Base-by-base conservation (phyloP, 2,797 vertebrate species). In the Echiichthys vipera region DNA sequence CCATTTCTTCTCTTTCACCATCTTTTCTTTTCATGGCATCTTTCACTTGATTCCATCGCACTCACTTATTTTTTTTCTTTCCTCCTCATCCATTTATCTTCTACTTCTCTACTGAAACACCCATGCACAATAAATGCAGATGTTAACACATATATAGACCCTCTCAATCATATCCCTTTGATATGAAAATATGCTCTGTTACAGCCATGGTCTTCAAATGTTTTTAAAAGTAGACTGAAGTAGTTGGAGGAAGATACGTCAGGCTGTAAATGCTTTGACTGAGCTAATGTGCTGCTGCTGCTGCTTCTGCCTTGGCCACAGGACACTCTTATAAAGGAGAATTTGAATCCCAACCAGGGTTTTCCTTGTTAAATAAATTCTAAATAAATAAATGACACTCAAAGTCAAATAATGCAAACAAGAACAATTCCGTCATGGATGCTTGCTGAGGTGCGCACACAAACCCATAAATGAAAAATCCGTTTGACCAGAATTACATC, bases 381-480 rank as follows among this genome's bases (percentile, higher is more conserved):
- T n/a, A n/a, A n/a, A n/a, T n/a, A n/a, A n/a, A n/a, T n/a, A n/a
- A n/a, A n/a, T n/a, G n/a, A n/a, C n/a, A n/a, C n/a, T n/a, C n/a
- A n/a, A n/a, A n/a, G 66, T 78, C 43, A 71, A 71, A 61, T 15
- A 12, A 45, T 51, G 66, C 65, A 80, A 77, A 82, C 58, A n/a
- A 70, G 67, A 75, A 51, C 59, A 32, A 58, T 47, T 81, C 61
- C 27, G 59, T 36, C 39, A 43, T 40, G 55, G 39, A 55, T 20
- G 36, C 46, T 42, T 49, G 0, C 37, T 63, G 24, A 46, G 49
- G 25, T 43, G 27, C 69, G 24, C 55, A 49, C 57, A 67, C 53
- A 43, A 32, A 53, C 46, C 53, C 64, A 65, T 53, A 9, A 30
- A 36, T 54, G 34, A 39, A 55, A 51, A 71, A 56, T 62, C 49